Base-by-base conservation (phyloP, 1,140 invertebrate genomes). In the Belonocnema kinseyi region DNA sequence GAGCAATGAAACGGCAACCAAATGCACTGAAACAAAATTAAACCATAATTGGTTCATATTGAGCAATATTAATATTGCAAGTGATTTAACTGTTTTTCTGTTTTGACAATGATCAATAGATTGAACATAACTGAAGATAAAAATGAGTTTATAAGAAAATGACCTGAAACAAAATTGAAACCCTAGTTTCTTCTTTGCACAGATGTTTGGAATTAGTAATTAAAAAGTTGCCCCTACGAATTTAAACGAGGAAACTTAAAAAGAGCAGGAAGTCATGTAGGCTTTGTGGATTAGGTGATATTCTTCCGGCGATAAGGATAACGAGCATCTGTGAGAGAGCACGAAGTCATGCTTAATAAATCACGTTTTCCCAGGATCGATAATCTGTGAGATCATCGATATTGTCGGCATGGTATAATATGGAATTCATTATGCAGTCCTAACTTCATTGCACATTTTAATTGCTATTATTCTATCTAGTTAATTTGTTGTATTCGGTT, bases 261-360 rank as follows among this genome's bases (percentile, higher is more conserved):
- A 74, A 21, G 76, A 83, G 76, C 78, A 82, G 82, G 80, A 83
- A 83, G 78, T 82, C 77, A 75, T 80, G 78, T 77, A n/a, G 50
- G 76, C 74, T 77, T 77, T 75, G 76, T 84, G 81, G 81, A 84
- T 76, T 79, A 66, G 79, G 77, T 77, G 83, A 81, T 84, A 84
- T 78, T 76, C 73, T 84, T 84, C 78, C 77, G 78, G 79, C 78
- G 83, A 84, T 84, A 84, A 84, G 83, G 79, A 77, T 82, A 84
- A 84, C 81, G 81, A 84, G 83, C 81, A 77, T 79, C 79, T 77
- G 80, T 75, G 77, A 80, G 76, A 76, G 73, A 75, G 75, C 80
- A 82, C 82, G 82, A 84, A 78, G 58, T 82, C 77, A 80, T 79
- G 80, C 80, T 82, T 84, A 82, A 84, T 84, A 82, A 84, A 84